Base-by-base conservation (phyloP, 2,888 invertebrate genomes). In the Rapana venosa region DNA sequence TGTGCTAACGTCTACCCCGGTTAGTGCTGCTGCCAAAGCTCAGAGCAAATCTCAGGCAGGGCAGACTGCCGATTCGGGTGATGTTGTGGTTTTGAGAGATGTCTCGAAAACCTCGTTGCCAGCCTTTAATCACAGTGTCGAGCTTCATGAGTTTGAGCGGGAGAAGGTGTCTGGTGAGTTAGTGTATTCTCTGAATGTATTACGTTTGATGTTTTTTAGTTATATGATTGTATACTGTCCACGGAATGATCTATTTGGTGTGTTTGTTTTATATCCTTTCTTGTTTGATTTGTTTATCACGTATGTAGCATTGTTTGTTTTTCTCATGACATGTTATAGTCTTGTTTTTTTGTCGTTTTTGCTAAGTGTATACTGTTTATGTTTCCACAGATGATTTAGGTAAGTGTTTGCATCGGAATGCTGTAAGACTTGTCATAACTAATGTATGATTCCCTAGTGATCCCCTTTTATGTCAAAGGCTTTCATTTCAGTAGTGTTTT, bases 81-180 rank as follows among this genome's bases (percentile, higher is more conserved):
- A 89, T 77, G 88, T 56, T 32, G 88, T 84, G 84, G 88, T 85
- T 26, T 47, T 89, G 85, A 89, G 89, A 17, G 20, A 35, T 70
- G 85, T 74, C 32, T 74, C 89, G 15, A 89, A 84, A 47, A 36
- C 84, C n/a, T 47, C 56, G 13, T 35, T 22, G 47, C 84, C 61
- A n/a, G n/a, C 47, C 47, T 74, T 36, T 70, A 47, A 56, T 85
- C 88, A 87, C 70, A 89, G 77, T 20, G 26, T 22, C 79, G 91
- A 91, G 17, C 90, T 90, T 70, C 90, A 91, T 66, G 92, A 91
- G 81, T 92, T 90, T 92, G 93, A 92, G 90, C 92, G 92, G 81
- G 92, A 92, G 89, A 90, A 90, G 85, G 89, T 92, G 77, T 89
- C 92, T 87, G 93, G 93, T 93, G 92, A 90, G 93, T 92, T 85